Conservation (phyloP, 2,888 invertebrate genomes). For the Sarcophaga carnaria region DNA sequence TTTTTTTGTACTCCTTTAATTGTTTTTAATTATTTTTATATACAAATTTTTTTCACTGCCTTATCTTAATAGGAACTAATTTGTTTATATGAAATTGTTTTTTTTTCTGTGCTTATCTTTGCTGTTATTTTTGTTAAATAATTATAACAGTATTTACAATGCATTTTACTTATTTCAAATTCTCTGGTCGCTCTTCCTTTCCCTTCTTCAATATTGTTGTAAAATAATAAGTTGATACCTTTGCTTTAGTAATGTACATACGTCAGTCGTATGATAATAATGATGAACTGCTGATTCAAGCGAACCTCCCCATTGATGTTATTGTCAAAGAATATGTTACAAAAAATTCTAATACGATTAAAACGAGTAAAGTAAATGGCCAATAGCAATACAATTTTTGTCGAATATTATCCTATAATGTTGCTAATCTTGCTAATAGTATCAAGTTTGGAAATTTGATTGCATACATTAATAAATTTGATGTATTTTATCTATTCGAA, state of each 20-base stretch:
- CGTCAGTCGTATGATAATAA: constrained; percentile 31
- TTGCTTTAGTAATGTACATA: no score
- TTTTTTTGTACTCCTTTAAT: background rate
- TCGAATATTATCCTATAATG: no score
- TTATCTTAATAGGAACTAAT: constrained; percentile 52
- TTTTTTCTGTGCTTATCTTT: constrained; percentile 15
- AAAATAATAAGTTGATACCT: no score
- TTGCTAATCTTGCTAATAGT: no score
- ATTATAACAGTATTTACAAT: constrained; percentile 23
- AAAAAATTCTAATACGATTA: no score
- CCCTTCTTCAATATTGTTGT: background rate
- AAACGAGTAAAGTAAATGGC: no score
- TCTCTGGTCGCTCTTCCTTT: background rate
- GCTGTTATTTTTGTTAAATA: background rate
- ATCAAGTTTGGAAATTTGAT: no score
- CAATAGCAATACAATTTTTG: no score
- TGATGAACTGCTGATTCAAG: background rate
- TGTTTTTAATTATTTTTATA: constrained; percentile 14
- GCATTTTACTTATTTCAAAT: background rate
- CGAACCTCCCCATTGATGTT: no score
- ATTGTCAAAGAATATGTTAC: no score
- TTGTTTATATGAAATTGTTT: constrained; percentile 6
- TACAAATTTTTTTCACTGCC: background rate
- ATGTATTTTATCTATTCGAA: no score
- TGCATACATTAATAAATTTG: no score